Evolutionary conservation across 2,113 vertebrate species (phyloP).

Genomic region (Ramphastos sulfuratus): DNA sequence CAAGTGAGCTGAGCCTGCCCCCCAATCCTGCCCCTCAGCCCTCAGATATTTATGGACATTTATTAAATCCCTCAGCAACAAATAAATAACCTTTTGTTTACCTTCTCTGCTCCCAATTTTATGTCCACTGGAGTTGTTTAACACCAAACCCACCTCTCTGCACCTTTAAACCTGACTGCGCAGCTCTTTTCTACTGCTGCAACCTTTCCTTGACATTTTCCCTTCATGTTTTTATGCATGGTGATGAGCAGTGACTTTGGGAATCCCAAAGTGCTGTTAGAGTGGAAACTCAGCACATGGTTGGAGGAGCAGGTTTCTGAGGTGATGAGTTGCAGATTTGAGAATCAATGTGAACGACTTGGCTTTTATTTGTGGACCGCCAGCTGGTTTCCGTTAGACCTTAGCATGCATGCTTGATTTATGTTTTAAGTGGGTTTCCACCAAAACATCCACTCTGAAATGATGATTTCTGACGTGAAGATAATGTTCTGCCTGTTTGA

Average conservation of each 20-base stretch:
- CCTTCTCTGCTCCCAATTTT: not conserved
- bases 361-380: not conserved
- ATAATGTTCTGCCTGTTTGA: not conserved
- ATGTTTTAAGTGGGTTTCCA: not conserved
- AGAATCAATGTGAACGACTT: not conserved
- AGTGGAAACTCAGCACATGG: not conserved
- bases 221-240: constrained; percentile 7
- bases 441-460: not conserved
- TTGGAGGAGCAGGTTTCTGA: too few species aligned
- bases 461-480: not conserved
- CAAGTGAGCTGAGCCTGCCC: too few species aligned
- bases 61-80: too few species aligned
- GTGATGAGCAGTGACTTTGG: not conserved
- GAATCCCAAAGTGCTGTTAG: not conserved
- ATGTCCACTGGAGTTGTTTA: not conserved
- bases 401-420: not conserved
- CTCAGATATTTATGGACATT: too few species aligned
- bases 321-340: not conserved
- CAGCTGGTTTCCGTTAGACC: not conserved
- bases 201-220: not conserved
- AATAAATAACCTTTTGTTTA: constrained; percentile 27
- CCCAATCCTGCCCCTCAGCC: too few species aligned
- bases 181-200: not conserved
- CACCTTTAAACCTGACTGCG: not conserved
- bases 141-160: not conserved